Evolutionary conservation across 2,888 invertebrate genomes (phyloP), one percentile per base, ranked within the genome.

Genomic region (Venustoraphidia nigricollis): DNA sequence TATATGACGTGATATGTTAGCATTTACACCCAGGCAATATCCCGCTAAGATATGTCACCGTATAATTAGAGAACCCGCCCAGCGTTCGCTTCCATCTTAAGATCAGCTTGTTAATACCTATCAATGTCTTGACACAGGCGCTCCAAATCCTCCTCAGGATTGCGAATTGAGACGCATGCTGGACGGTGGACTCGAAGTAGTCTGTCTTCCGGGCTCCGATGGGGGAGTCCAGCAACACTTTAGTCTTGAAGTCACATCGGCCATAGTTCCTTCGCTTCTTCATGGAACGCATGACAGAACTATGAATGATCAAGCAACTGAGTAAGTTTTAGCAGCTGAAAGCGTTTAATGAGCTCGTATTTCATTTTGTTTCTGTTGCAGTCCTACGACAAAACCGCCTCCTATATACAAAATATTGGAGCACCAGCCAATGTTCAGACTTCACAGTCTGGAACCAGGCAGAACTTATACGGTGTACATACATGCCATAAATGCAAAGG

Each of bases 211-310:
- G 0, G 87, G 89, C 41, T 78, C 79, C 61, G 87, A 87, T 61
- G 89, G 89, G 6, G 89, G 89, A 10, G 72, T 87, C 43, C 77
- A 82, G 34, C 89, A 90, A 64, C 80, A 82, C 67, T 90, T 89
- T 66, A 72, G 88, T 48, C 70, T 89, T 54, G 88, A 89, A 67
- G 86, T 86, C 56, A 59, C 66, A 53, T 63, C 66, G 44, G 68
- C 68, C 42, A 60, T 66, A 45, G 61, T 61, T 46, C 58, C 61
- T 48, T 27, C 27, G 3, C 27, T 27, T 6, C 27, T 27, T 3
- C 27, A 27, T 6, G 27, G 27, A 6, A 27, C 45, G 14, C 45
- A 45, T 17, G 45, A 45, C 17, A 36, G 45, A 45, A 38, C 45
- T 14, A 58, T 66, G 45, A 67, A 65, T 56, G 67, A 68, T 59